phyloP scores from a whole-genome alignment of 2,888 invertebrate species.

The Tetropium fuscum region DNA sequence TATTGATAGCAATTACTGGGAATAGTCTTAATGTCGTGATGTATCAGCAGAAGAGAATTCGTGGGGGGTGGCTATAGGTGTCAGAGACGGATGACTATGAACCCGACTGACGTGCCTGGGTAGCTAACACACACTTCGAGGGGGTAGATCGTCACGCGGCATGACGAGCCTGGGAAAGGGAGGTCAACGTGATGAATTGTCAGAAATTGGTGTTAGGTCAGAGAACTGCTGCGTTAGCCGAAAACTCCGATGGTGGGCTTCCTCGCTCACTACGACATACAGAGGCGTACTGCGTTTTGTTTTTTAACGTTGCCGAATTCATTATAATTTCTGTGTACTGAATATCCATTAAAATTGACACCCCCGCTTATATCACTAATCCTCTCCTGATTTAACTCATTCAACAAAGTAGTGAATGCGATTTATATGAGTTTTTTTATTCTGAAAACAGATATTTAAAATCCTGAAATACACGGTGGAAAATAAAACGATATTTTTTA shows the following conservation, averaged over 20 bases:
- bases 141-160: constrained; percentile 24
- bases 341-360: too few species aligned
- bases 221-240: constrained; percentile 45
- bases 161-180: constrained; percentile 28
- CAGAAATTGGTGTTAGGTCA: constrained; percentile 47
- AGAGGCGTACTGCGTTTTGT: neutral
- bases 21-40: constrained; percentile 41
- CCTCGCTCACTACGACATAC: neutral
- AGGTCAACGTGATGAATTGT: constrained; percentile 52
- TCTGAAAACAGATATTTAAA: too few species aligned
- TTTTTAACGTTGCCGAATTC: neutral
- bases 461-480: too few species aligned
- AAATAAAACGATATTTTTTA: too few species aligned
- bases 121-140: constrained; percentile 36
- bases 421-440: too few species aligned
- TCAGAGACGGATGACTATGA: constrained; percentile 54
- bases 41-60: constrained; percentile 47
- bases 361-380: too few species aligned
- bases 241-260: constrained; percentile 20
- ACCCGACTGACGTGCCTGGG: constrained; percentile 45
- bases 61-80: constrained; percentile 52
- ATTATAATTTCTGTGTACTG: neutral
- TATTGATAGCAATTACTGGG: constrained; percentile 32
- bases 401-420: too few species aligned
- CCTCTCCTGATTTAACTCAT: too few species aligned